Conservation (phyloP, 1,140 invertebrate genomes). For the Drosophila bocki region DNA sequence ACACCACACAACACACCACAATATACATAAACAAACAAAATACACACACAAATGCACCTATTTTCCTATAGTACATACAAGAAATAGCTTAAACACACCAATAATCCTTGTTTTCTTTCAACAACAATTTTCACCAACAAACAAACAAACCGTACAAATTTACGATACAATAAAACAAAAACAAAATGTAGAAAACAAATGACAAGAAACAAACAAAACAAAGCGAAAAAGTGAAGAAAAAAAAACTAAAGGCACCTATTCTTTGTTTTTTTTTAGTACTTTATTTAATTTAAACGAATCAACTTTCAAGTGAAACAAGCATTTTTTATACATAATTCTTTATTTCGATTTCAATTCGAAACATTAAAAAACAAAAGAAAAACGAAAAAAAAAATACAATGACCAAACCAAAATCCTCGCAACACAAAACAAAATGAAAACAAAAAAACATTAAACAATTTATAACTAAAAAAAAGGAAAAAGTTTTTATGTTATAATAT, state of each 20-base stretch:
- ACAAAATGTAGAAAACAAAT: slow-evolving; percentile 31
- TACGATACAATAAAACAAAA: slow-evolving; percentile 60
- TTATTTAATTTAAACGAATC: slow-evolving; percentile 47
- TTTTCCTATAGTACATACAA: slow-evolving; percentile 75
- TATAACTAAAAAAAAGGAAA: slow-evolving; percentile 35
- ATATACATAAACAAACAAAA: slow-evolving; percentile 45
- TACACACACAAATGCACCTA: slow-evolving; percentile 54
- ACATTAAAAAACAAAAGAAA: slow-evolving; percentile 14
- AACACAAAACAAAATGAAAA: slow-evolving; percentile 53
- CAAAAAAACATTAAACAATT: slow-evolving; percentile 36
- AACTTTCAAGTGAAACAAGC: slow-evolving; percentile 51
- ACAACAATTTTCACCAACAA: slow-evolving; percentile 42
- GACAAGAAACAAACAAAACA: slow-evolving; percentile 37
- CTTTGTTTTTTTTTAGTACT: slow-evolving; percentile 44
- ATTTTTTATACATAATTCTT: slow-evolving; percentile 52
- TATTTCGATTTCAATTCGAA: slow-evolving; percentile 42
- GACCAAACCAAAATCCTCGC: slow-evolving; percentile 80
- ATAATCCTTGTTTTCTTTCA: slow-evolving; percentile 38
- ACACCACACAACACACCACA: slow-evolving; percentile 29
- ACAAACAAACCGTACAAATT: slow-evolving; percentile 78
- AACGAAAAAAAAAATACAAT: slow-evolving; percentile 45
- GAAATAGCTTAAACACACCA: slow-evolving; percentile 37
- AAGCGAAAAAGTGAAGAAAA: slow-evolving; percentile 4
- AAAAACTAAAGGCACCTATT: slow-evolving; percentile 25
- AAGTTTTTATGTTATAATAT: slow-evolving; percentile 33